Evolutionary conservation across 2,888 invertebrate genomes (phyloP).

Genomic region (Himalopsyche kuldschensis): DNA sequence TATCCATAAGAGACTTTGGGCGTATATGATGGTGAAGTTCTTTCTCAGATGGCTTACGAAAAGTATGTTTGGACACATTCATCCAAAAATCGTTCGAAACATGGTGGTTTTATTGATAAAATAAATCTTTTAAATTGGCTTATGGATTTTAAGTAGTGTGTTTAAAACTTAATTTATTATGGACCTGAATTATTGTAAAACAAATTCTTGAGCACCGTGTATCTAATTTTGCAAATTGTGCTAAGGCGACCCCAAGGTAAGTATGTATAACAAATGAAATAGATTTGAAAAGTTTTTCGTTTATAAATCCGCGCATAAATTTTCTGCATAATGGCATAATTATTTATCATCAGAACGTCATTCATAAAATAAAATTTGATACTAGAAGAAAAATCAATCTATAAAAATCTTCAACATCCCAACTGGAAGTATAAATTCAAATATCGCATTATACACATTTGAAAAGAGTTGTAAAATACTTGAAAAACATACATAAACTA

Average conservation of each 20-base stretch:
- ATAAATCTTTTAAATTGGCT: too few species aligned
- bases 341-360: constrained; percentile 39
- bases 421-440: neutral
- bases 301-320: constrained; percentile 35
- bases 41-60: too few species aligned
- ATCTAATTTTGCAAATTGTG: constrained; percentile 34
- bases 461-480: neutral
- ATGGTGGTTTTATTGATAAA: too few species aligned
- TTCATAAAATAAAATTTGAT: constrained; percentile 38
- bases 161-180: too few species aligned
- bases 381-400: constrained; percentile 38
- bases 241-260: constrained; percentile 17
- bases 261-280: neutral
- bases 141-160: too few species aligned
- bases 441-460: neutral
- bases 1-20: too few species aligned
- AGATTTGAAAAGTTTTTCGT: constrained; percentile 17
- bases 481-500: too few species aligned
- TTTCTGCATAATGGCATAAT: constrained; percentile 39
- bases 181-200: too few species aligned
- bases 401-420: constrained; percentile 35
- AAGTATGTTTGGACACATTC: too few species aligned
- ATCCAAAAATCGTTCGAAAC: too few species aligned
- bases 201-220: neutral
- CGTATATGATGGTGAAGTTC: too few species aligned